Evolutionary conservation across 1,140 invertebrate species (phyloP).

Genomic region (Leptinotarsa lineolata): DNA sequence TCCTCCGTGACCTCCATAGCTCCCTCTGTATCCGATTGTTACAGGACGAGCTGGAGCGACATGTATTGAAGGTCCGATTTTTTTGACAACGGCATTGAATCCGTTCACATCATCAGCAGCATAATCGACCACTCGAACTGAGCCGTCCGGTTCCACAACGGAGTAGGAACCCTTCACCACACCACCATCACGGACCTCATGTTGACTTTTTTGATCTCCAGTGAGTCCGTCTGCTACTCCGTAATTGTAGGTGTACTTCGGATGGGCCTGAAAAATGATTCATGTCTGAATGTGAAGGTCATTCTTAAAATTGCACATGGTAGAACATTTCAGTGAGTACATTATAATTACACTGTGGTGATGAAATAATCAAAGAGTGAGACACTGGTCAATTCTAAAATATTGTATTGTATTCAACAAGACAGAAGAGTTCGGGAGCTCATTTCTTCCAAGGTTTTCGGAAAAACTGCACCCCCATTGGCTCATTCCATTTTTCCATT

Average conservation of each 20-base stretch:
- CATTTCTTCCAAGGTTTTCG: too few relatives aligned
- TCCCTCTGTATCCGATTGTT: neutral
- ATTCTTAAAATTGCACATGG: neutral
- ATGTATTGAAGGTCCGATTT: constrained; percentile 54
- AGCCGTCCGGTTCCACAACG: constrained; percentile 64
- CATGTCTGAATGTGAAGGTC: neutral
- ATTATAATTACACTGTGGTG: too few relatives aligned
- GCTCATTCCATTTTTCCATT: too few relatives aligned
- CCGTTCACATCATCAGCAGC: constrained; percentile 65
- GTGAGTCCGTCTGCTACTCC: constrained; percentile 67
- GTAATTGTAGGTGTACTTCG: constrained; percentile 67
- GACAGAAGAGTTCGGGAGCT: too few relatives aligned
- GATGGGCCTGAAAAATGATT: constrained; percentile 52
- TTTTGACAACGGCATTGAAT: constrained; percentile 65
- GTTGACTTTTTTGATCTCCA: constrained; percentile 66
- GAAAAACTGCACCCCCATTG: too few relatives aligned
- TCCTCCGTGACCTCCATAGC: constrained; percentile 12
- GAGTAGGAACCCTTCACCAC: constrained; percentile 59
- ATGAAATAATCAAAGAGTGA: too few relatives aligned
- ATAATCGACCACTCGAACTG: constrained; percentile 64
- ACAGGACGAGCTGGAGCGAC: constrained; percentile 2
- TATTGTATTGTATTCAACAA: too few relatives aligned
- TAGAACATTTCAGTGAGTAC: neutral
- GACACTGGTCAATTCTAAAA: too few relatives aligned
- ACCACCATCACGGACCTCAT: constrained; percentile 64